These are phyloP conservation scores for Erebia aethiops DNA, from an alignment of 2,888 invertebrate species.

Conservation along the genomic window DNA sequence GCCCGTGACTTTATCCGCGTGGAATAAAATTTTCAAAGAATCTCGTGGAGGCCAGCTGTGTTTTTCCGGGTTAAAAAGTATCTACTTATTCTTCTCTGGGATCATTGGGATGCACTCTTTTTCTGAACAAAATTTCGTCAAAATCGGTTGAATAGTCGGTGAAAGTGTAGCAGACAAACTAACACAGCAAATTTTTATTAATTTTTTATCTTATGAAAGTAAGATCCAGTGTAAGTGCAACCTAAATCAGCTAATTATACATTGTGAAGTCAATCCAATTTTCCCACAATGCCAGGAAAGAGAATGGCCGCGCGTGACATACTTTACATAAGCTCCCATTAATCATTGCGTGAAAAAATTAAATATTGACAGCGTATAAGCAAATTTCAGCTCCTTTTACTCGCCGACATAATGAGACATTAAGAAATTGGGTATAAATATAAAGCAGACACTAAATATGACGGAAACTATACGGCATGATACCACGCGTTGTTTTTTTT, in stretches of 20 bases:
- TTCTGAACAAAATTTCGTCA: no score
- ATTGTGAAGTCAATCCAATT: slow-evolving; percentile 42
- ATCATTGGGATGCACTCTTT: no score
- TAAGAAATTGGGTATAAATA: neutral
- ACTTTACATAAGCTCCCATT: slow-evolving; percentile 41
- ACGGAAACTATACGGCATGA: no score
- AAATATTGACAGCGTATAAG: slow-evolving; percentile 14
- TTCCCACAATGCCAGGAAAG: slow-evolving; percentile 40
- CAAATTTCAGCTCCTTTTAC: slow-evolving; percentile 26
- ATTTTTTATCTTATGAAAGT: neutral
- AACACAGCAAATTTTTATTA: neutral
- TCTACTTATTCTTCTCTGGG: no score
- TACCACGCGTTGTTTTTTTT: no score
- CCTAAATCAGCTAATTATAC: slow-evolving; percentile 37
- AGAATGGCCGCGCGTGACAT: slow-evolving; percentile 39
- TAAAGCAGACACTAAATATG: no score
- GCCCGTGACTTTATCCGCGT: no score
- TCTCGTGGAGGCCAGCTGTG: no score
- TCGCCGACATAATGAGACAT: slow-evolving; percentile 20
- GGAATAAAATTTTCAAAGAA: no score
- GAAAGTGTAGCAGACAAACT: no score
- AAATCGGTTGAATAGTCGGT: no score
- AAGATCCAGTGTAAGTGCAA: slow-evolving; percentile 13
- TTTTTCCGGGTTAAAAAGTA: no score
- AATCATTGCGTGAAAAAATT: slow-evolving; percentile 38